Conservation (phyloP, 2,797 vertebrate genomes). For the Pantherophis alleghaniensis region DNA sequence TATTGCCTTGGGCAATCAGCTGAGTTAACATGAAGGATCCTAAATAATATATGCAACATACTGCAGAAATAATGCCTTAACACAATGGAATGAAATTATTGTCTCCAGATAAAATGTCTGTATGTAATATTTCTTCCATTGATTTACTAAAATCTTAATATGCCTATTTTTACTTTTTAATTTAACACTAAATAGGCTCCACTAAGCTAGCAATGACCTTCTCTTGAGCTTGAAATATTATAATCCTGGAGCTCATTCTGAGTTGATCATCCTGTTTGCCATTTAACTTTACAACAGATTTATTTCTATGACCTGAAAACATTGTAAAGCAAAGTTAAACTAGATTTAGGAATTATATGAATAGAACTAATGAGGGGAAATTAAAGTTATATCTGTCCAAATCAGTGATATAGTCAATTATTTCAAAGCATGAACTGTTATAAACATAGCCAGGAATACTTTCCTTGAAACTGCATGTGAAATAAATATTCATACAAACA, state of each 20-base stretch:
- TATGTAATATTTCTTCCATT: neutral
- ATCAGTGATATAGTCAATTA: neutral
- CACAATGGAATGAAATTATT: neutral
- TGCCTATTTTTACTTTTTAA: neutral
- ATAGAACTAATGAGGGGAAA: constrained; percentile 8
- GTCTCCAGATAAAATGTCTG: neutral
- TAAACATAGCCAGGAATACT: neutral
- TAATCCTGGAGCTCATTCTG: constrained; percentile 16
- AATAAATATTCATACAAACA: neutral
- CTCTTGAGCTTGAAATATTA: constrained; percentile 10
- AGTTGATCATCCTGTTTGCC: constrained; percentile 12
- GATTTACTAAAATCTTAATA: neutral
- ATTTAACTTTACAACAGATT: constrained; percentile 28
- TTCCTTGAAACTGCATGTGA: neutral
- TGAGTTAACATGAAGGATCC: neutral
- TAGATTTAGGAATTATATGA: constrained; percentile 18
- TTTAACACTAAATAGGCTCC: constrained; percentile 11
- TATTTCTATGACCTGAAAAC: constrained; percentile 18
- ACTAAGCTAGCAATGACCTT: constrained; percentile 5
- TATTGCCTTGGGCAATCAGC: neutral
- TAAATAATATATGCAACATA: neutral
- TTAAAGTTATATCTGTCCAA: constrained; percentile 6
- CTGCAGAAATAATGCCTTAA: neutral
- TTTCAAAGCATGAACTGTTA: neutral
- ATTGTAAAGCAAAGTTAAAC: constrained; percentile 10